These are phyloP conservation scores for Andricus curvator DNA, from an alignment of 2,888 invertebrate species.

Conservation along the genomic window DNA sequence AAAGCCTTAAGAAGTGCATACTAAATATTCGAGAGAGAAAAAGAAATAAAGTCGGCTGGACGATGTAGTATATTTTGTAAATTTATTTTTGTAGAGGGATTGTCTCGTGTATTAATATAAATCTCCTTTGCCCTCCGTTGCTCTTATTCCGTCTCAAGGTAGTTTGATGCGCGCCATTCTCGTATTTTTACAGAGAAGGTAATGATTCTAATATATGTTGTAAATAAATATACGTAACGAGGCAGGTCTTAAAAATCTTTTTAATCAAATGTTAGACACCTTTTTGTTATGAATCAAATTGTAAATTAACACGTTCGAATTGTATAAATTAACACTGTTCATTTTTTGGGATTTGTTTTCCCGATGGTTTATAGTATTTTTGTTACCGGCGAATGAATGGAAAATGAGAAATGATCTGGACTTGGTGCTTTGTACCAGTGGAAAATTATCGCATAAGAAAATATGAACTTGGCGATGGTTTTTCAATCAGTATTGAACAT, in stretches of 20 bases:
- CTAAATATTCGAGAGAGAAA: slow-evolving; percentile 32
- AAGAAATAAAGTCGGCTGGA: slow-evolving; percentile 35
- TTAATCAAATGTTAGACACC: slow-evolving; percentile 50
- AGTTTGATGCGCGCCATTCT: slow-evolving; percentile 52
- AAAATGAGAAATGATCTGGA: slow-evolving; percentile 20
- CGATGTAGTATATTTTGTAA: slow-evolving; percentile 52
- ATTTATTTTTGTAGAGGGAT: slow-evolving; percentile 64
- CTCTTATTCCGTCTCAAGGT: slow-evolving; percentile 56
- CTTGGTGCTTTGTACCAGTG: slow-evolving; percentile 39
- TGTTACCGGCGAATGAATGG: slow-evolving; percentile 24
- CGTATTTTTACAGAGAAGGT: slow-evolving; percentile 62
- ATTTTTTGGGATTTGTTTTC: slow-evolving; percentile 16
- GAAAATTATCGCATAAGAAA: slow-evolving; percentile 19
- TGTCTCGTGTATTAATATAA: slow-evolving; percentile 44
- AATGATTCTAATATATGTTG: slow-evolving; percentile 60
- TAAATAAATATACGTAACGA: slow-evolving; percentile 63
- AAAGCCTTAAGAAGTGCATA: slow-evolving; percentile 53
- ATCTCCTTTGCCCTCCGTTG: slow-evolving; percentile 59
- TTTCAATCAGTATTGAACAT: slow-evolving; percentile 35
- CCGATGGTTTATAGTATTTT: slow-evolving; percentile 22
- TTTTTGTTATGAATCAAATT: slow-evolving; percentile 50
- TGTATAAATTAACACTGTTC: slow-evolving; percentile 46
- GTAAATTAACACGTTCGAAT: slow-evolving; percentile 49
- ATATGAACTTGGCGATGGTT: slow-evolving; percentile 27
- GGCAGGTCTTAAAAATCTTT: slow-evolving; percentile 46